phyloP scores from a whole-genome alignment of 2,113 vertebrate genomes.

The Agapornis roseicollis region DNA sequence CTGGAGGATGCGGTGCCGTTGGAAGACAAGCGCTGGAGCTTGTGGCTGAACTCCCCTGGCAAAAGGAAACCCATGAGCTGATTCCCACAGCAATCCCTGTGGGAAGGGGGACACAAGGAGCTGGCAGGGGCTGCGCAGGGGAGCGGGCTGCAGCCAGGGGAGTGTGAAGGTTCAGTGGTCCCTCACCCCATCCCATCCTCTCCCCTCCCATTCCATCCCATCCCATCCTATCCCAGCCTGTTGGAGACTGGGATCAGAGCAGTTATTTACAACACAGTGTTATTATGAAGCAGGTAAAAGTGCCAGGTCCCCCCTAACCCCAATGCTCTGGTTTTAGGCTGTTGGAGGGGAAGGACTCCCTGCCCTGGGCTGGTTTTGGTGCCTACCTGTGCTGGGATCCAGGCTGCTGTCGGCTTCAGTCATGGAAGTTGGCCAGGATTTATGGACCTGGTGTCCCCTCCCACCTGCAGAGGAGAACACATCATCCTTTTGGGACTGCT shows the following conservation, averaged over 20 bases:
- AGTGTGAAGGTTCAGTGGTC: neutral
- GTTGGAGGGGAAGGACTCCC: neutral
- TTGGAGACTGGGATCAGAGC: neutral
- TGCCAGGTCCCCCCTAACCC: neutral
- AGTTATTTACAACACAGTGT: no score
- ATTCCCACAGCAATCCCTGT: neutral
- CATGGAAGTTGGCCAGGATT: slow-evolving; percentile 87
- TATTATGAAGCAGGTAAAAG: neutral
- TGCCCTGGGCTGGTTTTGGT: neutral
- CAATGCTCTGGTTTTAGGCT: neutral
- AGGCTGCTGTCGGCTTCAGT: slow-evolving; percentile 75
- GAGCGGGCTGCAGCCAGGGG: neutral
- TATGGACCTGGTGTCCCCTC: slow-evolving; percentile 84
- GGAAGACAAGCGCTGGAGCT: slow-evolving; percentile 78
- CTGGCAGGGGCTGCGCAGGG: neutral
- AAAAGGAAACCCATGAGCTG: neutral
- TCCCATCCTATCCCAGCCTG: neutral
- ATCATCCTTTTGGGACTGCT: fast-evolving
- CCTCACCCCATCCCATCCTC: neutral
- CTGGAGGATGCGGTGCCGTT: slow-evolving; percentile 84
- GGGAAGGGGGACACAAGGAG: neutral
- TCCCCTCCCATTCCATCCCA: neutral
- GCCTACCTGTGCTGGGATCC: slow-evolving; percentile 80
- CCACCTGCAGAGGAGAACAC: slow-evolving; percentile 60
- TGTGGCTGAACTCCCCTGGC: slow-evolving; percentile 81